These are phyloP conservation scores for Heliothis subflexa DNA, from an alignment of 1,140 invertebrate species.

Conservation along the genomic window DNA sequence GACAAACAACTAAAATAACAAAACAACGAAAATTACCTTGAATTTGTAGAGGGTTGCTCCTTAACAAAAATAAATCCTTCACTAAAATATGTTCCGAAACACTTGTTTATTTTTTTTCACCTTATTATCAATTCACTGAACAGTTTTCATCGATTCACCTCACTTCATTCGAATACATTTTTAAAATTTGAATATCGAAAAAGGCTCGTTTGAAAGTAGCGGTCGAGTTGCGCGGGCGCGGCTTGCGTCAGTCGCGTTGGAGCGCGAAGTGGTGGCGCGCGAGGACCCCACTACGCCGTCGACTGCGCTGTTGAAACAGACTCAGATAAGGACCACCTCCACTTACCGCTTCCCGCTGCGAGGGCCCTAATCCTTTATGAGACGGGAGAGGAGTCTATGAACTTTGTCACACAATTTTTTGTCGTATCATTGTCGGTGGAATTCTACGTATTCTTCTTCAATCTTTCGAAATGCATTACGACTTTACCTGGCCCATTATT, in stretches of 20 bases:
- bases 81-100: conserved; percentile 57
- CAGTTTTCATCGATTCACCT: conserved; percentile 66
- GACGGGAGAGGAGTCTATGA: conserved; percentile 63
- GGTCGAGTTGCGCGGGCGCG: conserved; percentile 69
- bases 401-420: conserved; percentile 62
- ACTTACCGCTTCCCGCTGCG: conserved; percentile 63
- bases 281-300: conserved; percentile 68
- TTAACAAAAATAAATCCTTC: conserved; percentile 68
- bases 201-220: conserved; percentile 55
- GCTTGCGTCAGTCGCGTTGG: conserved; percentile 61
- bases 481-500: conserved; percentile 40
- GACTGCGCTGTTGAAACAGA: conserved; percentile 66
- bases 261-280: conserved; percentile 62
- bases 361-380: conserved; percentile 73
- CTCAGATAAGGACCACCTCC: conserved; percentile 77
- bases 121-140: conserved; percentile 49
- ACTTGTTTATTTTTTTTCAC: conserved; percentile 59
- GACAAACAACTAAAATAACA: conserved; percentile 52
- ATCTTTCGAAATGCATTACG: conserved; percentile 46
- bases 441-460: conserved; percentile 52
- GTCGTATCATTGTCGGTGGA: conserved; percentile 60
- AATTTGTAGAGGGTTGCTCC: conserved; percentile 57
- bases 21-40: conserved; percentile 71
- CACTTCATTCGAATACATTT: conserved; percentile 76
- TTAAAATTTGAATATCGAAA: conserved; percentile 67